These are phyloP conservation scores for Corythoichthys intestinalis DNA, from an alignment of 2,113 vertebrate genomes.

Conservation along the genomic window DNA sequence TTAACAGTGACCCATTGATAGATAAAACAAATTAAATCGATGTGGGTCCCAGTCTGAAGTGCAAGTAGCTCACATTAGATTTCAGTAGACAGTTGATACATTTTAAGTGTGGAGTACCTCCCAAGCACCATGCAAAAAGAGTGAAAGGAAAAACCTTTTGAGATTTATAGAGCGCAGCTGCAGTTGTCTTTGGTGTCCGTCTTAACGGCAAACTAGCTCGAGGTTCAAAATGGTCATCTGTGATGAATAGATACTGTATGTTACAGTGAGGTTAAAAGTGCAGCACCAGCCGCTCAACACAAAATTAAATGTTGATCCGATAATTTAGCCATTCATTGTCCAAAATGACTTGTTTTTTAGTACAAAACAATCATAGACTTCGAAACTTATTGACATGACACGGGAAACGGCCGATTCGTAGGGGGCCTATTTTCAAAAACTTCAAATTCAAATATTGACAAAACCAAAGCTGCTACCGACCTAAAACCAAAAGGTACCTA, in stretches of 20 bases:
- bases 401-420: too few species aligned
- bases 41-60: not conserved
- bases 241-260: constrained; percentile 47
- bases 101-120: constrained; percentile 5
- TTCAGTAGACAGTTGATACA: constrained; percentile 8
- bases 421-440: too few species aligned
- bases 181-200: constrained; percentile 57
- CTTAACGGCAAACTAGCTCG: constrained; percentile 57
- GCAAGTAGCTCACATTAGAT: constrained; percentile 4
- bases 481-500: too few species aligned
- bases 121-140: constrained; percentile 39
- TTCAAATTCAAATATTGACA: too few species aligned
- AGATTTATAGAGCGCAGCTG: constrained; percentile 75
- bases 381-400: too few species aligned
- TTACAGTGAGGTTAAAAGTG: constrained; percentile 60
- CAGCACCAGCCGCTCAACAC: constrained; percentile 35
- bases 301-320: constrained; percentile 49
- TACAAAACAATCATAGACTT: too few species aligned
- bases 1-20: not conserved
- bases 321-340: constrained; percentile 33
- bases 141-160: constrained; percentile 35
- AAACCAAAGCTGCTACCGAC: too few species aligned
- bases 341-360: constrained; percentile 38
- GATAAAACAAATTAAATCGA: constrained; percentile 2
- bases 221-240: constrained; percentile 24